Evolutionary conservation across 2,113 vertebrate genomes (phyloP).

Genomic region (Erpornis zantholeuca): DNA sequence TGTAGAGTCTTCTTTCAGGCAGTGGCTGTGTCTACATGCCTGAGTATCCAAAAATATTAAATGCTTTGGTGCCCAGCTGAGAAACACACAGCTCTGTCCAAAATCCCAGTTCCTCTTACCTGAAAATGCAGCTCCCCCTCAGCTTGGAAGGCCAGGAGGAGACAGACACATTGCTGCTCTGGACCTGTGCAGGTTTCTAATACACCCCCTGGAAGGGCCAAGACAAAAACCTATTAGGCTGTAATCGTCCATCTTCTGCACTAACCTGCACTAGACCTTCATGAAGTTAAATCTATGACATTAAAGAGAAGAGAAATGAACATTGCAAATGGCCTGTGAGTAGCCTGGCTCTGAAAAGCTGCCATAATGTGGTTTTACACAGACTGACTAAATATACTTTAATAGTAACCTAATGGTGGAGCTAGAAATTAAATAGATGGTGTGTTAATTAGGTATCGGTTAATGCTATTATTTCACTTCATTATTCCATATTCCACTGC

Average conservation of each 20-base stretch:
- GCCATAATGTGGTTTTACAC: slow-evolving; percentile 49
- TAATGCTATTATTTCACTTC: slow-evolving; percentile 67
- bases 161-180: neutral
- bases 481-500: slow-evolving; percentile 18
- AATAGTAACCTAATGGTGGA: slow-evolving; percentile 55
- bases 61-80: neutral
- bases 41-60: neutral
- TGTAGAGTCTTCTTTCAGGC: neutral
- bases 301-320: slow-evolving; percentile 61
- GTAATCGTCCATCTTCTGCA: slow-evolving; percentile 36
- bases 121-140: neutral
- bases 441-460: slow-evolving; percentile 65
- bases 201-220: neutral
- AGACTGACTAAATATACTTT: slow-evolving; percentile 31
- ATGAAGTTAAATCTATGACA: slow-evolving; percentile 53
- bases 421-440: slow-evolving; percentile 61
- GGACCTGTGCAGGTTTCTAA: neutral
- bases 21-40: neutral
- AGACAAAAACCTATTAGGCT: neutral
- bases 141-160: neutral
- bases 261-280: slow-evolving; percentile 28
- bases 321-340: slow-evolving; percentile 66
- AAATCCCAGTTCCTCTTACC: neutral
- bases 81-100: neutral
- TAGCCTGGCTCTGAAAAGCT: slow-evolving; percentile 53